These are phyloP conservation scores for Schlechtendalia chinensis DNA, from an alignment of 1,140 invertebrate genomes.

Conservation along the genomic window DNA sequence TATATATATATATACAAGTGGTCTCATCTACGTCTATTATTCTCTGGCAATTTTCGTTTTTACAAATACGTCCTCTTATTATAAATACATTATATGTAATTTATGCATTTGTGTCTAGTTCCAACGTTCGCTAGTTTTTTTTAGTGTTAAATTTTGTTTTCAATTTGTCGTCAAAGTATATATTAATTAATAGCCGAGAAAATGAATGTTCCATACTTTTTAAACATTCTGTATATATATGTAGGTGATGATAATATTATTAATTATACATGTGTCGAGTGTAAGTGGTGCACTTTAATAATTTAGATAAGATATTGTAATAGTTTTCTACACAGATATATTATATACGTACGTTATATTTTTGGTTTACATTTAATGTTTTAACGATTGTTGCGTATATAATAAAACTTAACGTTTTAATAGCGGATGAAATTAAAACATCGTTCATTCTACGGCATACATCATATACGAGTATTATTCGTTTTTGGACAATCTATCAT, in stretches of 20 bases:
- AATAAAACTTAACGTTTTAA: background rate
- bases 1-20: too few species aligned
- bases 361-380: background rate
- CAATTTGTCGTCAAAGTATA: background rate
- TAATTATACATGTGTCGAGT: background rate
- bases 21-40: too few species aligned
- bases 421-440: background rate
- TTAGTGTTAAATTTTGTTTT: background rate
- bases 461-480: too few species aligned
- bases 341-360: too few species aligned
- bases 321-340: background rate
- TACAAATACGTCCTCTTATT: too few species aligned
- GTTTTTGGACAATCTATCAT: too few species aligned
- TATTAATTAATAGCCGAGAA: too few species aligned
- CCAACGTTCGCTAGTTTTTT: background rate
- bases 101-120: too few species aligned
- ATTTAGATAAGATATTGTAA: background rate
- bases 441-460: background rate
- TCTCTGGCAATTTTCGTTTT: too few species aligned
- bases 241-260: background rate
- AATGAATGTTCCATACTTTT: too few species aligned
- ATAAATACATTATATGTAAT: too few species aligned
- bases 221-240: too few species aligned
- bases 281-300: background rate
- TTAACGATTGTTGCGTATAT: background rate